Conservation (phyloP, 2,888 invertebrate genomes). For the Xiphydria camelus region DNA sequence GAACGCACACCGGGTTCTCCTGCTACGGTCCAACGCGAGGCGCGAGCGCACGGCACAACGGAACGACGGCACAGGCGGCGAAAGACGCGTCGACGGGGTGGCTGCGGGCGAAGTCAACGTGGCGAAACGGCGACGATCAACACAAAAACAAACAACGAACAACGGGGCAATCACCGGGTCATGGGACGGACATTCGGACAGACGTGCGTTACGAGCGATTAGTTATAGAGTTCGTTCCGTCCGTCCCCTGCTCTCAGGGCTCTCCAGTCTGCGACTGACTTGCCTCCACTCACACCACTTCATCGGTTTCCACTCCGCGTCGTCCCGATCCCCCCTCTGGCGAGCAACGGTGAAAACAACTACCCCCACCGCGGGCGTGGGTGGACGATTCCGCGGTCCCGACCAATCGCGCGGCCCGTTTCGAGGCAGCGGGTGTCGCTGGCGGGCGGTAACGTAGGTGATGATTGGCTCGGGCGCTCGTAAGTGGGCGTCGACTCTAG, state of each 20-base stretch:
- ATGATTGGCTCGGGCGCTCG: constrained; percentile 57
- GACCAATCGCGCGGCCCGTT: constrained; percentile 52
- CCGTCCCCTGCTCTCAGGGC: constrained; percentile 56
- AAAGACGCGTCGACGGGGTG: not conserved
- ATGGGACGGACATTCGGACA: constrained; percentile 24
- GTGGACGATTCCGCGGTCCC: constrained; percentile 48
- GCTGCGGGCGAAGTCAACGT: not conserved
- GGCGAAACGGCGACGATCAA: not conserved
- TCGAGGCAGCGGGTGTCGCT: constrained; percentile 19
- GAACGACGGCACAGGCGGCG: not conserved
- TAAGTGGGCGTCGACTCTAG: constrained; percentile 26
- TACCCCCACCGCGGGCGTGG: constrained; percentile 55
- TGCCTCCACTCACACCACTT: constrained; percentile 55
- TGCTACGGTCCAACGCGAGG: too few species aligned
- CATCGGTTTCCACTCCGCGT: constrained; percentile 43
- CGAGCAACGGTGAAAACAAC: constrained; percentile 61
- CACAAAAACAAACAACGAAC: constrained; percentile 3
- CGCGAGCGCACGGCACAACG: not conserved
- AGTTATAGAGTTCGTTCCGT: constrained; percentile 40
- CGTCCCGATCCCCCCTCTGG: constrained; percentile 60
- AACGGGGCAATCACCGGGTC: constrained; percentile 8
- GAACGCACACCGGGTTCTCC: too few species aligned
- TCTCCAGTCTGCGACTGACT: constrained; percentile 58
- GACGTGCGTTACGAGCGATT: constrained; percentile 38
- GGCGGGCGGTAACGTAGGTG: constrained; percentile 14